Percentiles rank a stretch among this genome's conserved stretches.
phyloP scores from a whole-genome alignment of 1,140 invertebrate species.

The Daktulosphaira vitifoliae region DNA sequence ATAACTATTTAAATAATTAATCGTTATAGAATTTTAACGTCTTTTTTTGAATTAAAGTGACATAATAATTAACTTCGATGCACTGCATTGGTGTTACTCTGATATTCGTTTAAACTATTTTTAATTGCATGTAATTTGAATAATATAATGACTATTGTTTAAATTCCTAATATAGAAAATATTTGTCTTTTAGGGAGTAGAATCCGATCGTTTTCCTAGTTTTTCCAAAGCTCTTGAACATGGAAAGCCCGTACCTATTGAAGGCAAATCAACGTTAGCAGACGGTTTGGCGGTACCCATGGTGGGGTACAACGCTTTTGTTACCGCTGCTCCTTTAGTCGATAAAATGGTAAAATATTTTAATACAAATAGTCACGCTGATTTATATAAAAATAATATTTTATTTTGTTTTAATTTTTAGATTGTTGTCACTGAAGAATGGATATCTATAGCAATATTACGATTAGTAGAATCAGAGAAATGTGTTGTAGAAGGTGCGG shows the following conservation, averaged over 20 bases:
- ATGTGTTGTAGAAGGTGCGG: conserved; percentile 87
- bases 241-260: conserved; percentile 58
- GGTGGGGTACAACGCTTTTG: conserved; percentile 81
- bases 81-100: too few relatives aligned
- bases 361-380: background rate
- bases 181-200: conserved; percentile 77
- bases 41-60: too few relatives aligned
- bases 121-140: too few relatives aligned
- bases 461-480: conserved; percentile 82
- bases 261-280: conserved; percentile 68
- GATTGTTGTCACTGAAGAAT: conserved; percentile 69
- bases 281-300: conserved; percentile 86
- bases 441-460: conserved; percentile 81
- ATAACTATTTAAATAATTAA: too few relatives aligned
- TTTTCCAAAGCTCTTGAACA: conserved; percentile 65
- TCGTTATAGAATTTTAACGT: too few relatives aligned
- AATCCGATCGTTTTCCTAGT: conserved; percentile 80
- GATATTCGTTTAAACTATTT: too few relatives aligned
- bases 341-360: conserved; percentile 66
- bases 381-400: background rate
- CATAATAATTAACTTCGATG: too few relatives aligned
- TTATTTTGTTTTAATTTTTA: conserved; percentile 37
- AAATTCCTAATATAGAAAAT: too few relatives aligned
- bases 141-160: too few relatives aligned
- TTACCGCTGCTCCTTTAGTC: conserved; percentile 62